A percentile compares a stretch with the other conserved stretches of the same genome.
phyloP scores from a whole-genome alignment of 2,888 invertebrate species.

The Papilio gigon region DNA sequence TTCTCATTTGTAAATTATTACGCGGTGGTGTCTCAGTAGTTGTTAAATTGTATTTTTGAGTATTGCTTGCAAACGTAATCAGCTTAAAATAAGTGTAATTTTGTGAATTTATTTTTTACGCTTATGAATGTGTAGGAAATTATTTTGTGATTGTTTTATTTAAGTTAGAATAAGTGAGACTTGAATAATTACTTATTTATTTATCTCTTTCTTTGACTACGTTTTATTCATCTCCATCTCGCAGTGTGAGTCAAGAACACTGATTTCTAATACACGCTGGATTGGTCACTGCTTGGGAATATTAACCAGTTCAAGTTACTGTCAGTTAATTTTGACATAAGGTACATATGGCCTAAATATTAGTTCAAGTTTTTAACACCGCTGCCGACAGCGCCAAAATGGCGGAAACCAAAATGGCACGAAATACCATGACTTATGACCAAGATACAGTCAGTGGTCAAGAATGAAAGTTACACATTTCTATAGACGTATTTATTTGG shows the following conservation, averaged over 20 bases:
- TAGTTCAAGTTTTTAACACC: too few species aligned
- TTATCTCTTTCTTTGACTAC: not conserved
- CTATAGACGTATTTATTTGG: not conserved
- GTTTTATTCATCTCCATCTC: conserved; percentile 1
- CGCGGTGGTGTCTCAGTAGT: not conserved
- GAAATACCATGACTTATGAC: too few species aligned
- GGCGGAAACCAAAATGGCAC: too few species aligned
- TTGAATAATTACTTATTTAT: not conserved
- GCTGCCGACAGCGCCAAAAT: too few species aligned
- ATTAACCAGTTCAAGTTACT: too few species aligned
- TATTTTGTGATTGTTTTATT: conserved; percentile 37
- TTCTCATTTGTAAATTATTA: not conserved
- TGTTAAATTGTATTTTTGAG: not conserved
- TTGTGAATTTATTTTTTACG: conserved; percentile 47
- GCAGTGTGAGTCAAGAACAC: not conserved
- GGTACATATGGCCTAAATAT: too few species aligned
- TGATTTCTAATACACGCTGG: too few species aligned
- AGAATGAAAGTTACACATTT: too few species aligned
- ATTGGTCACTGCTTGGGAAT: too few species aligned
- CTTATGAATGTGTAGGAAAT: conserved; percentile 43
- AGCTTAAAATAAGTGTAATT: conserved; percentile 45
- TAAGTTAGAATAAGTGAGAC: conserved; percentile 6
- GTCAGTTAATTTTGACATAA: too few species aligned
- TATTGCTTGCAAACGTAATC: conserved; percentile 6
- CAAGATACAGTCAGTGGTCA: too few species aligned